phyloP scores from a whole-genome alignment of 2,888 invertebrate genomes.

The Heliconius aoede region DNA sequence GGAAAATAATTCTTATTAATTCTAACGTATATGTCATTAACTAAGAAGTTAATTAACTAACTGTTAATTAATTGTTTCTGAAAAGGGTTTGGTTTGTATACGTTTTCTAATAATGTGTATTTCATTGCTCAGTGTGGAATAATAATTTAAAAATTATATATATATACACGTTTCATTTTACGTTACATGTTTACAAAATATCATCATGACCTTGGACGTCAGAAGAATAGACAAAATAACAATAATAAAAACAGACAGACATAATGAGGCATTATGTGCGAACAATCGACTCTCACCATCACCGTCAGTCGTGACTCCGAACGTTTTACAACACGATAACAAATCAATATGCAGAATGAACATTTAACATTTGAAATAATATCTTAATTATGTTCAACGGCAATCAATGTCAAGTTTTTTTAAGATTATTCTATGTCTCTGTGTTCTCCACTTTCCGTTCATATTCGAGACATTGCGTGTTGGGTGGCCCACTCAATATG shows the following conservation, averaged over 20 bases:
- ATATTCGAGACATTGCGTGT: too few species aligned
- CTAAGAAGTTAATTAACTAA: too few species aligned
- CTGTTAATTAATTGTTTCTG: too few species aligned
- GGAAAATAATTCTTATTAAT: too few species aligned
- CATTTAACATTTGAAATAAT: background rate
- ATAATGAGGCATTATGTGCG: slow-evolving; percentile 39
- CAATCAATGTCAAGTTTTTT: background rate
- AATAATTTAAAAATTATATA: background rate
- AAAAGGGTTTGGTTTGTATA: too few species aligned
- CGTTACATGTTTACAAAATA: background rate
- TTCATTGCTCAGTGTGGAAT: too few species aligned
- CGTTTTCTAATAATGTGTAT: too few species aligned
- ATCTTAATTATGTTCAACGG: slow-evolving; percentile 8
- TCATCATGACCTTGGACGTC: slow-evolving; percentile 5
- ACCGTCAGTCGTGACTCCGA: slow-evolving; percentile 28
- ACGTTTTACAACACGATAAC: slow-evolving; percentile 17
- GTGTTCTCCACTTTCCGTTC: too few species aligned
- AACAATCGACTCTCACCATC: slow-evolving; percentile 46
- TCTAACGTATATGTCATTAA: too few species aligned
- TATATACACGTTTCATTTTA: background rate
- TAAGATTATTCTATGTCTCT: background rate
- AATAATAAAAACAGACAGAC: slow-evolving; percentile 30
- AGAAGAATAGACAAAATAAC: slow-evolving; percentile 23
- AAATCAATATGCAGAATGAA: slow-evolving; percentile 3
- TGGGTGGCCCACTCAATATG: too few species aligned